phyloP scores from a whole-genome alignment of 2,888 invertebrate genomes.

The Troilus luridus region DNA sequence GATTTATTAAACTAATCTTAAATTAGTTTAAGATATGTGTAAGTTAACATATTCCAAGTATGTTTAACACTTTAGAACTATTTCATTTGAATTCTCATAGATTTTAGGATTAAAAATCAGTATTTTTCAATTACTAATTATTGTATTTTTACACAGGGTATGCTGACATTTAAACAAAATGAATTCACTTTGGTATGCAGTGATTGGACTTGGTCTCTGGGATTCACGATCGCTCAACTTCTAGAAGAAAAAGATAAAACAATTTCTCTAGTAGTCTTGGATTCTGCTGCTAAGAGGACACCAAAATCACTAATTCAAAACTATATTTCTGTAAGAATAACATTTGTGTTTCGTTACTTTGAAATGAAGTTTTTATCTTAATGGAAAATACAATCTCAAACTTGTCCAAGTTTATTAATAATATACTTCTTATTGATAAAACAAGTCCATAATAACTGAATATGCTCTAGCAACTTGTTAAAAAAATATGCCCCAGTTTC shows the following conservation, averaged over 20 bases:
- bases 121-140: not conserved
- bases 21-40: too few relatives aligned
- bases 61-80: not conserved
- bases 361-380: not conserved
- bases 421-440: too few relatives aligned
- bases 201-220: constrained; percentile 75
- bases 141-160: constrained; percentile 6
- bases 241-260: constrained; percentile 64
- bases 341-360: not conserved
- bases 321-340: constrained; percentile 1
- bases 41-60: not conserved
- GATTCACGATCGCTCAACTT: constrained; percentile 71
- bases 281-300: constrained; percentile 61
- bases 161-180: constrained; percentile 35
- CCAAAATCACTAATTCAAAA: constrained; percentile 40
- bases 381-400: not conserved
- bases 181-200: constrained; percentile 71
- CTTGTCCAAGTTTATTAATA: too few relatives aligned
- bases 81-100: not conserved
- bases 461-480: too few relatives aligned
- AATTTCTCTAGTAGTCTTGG: constrained; percentile 64
- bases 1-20: too few relatives aligned
- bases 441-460: too few relatives aligned
- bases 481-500: too few relatives aligned
- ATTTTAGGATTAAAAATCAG: too few relatives aligned